Percentiles rank a stretch among this genome's conserved stretches.
Conservation (phyloP, 2,797 vertebrate species). For the Nyctibius grandis region DNA sequence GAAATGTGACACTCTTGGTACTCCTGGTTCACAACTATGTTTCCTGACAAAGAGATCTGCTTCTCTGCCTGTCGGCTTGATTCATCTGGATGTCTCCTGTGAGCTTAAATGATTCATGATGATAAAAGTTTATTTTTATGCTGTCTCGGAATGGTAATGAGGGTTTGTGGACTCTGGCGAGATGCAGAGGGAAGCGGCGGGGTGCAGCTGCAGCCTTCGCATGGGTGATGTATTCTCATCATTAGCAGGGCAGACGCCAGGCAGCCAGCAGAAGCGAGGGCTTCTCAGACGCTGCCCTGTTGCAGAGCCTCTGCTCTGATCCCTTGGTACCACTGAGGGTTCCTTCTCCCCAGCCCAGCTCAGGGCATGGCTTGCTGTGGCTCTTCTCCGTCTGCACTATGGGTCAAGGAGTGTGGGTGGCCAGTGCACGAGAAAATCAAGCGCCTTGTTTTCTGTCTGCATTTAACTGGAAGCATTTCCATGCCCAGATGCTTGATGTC, state of each 20-base stretch:
- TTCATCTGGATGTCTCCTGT: slow-evolving; percentile 19
- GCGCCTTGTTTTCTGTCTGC: background rate
- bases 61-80: background rate
- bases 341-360: background rate
- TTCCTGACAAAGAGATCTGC: slow-evolving; percentile 34
- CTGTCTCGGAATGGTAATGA: background rate
- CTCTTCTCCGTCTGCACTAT: background rate
- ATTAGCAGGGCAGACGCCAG: background rate
- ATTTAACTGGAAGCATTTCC: background rate
- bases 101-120: slow-evolving; percentile 40
- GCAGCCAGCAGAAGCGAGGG: background rate
- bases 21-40: background rate
- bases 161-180: background rate
- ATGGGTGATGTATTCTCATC: background rate
- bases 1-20: background rate
- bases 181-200: background rate
- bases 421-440: background rate
- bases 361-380: background rate
- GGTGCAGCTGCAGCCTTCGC: slow-evolving; percentile 6
- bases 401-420: background rate
- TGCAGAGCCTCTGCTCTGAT: background rate
- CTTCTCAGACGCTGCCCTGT: background rate
- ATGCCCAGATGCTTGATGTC: background rate
- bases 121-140: slow-evolving; percentile 35
- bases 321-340: rapidly evolving